Evolutionary conservation across 2,888 invertebrate genomes (phyloP).

Genomic region (Herminia tarsipennalis): DNA sequence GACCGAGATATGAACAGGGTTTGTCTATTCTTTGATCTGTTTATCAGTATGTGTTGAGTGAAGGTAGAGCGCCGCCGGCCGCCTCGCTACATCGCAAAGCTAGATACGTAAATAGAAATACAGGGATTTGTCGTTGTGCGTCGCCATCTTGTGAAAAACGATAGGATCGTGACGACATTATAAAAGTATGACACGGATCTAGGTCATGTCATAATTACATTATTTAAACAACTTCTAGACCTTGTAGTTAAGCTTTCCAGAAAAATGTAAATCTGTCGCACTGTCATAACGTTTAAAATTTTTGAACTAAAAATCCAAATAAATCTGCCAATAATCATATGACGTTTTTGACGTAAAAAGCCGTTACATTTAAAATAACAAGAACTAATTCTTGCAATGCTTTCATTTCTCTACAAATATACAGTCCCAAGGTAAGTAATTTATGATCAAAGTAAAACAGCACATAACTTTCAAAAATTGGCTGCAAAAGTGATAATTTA

Average conservation of each 20-base stretch:
- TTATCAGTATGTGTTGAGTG: constrained; percentile 30
- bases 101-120: constrained; percentile 84
- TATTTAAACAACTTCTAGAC: constrained; percentile 11
- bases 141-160: constrained; percentile 86
- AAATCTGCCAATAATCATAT: too few species aligned
- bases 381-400: not conserved
- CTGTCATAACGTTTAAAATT: not conserved
- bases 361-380: constrained; percentile 1
- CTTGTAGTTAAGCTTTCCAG: not conserved
- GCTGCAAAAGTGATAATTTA: not conserved
- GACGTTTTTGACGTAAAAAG: not conserved
- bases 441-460: not conserved
- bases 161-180: constrained; percentile 80
- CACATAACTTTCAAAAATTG: not conserved
- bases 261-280: not conserved
- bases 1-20: constrained; percentile 58
- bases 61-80: constrained; percentile 47
- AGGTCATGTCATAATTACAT: constrained; percentile 56
- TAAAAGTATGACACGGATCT: constrained; percentile 74
- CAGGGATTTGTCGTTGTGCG: constrained; percentile 83
- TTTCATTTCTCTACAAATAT: not conserved
- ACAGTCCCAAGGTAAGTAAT: not conserved
- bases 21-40: constrained; percentile 39
- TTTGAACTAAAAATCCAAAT: too few species aligned
- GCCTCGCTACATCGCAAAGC: constrained; percentile 67